Conservation (phyloP, 2,113 vertebrate species). For the Campylorhamphus procurvoides region DNA sequence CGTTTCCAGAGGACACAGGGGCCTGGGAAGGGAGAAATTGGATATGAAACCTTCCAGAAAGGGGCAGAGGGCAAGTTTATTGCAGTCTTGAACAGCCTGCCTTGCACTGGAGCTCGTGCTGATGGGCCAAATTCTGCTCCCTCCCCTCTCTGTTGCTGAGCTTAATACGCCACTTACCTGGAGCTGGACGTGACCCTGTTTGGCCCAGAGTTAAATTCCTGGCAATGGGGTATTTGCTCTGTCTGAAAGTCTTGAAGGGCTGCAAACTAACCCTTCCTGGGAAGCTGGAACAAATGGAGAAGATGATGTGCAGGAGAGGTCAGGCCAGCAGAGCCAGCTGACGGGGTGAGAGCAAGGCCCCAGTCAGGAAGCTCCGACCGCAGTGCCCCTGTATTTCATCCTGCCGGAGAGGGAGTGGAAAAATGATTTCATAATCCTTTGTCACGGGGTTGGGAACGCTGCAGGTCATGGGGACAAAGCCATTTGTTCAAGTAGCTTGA, state of each 20-base stretch:
- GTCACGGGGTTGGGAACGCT: not conserved
- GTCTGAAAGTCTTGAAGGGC: not conserved
- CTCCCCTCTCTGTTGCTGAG: not conserved
- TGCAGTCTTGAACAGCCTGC: not conserved
- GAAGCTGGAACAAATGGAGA: not conserved
- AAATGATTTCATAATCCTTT: conserved; percentile 16
- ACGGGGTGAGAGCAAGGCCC: conserved; percentile 8
- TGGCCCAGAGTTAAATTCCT: not conserved
- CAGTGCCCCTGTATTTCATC: not conserved
- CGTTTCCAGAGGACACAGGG: conserved; percentile 5
- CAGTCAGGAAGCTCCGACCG: not conserved
- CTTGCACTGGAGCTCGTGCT: not conserved
- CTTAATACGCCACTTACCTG: not conserved
- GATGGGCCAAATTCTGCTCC: not conserved
- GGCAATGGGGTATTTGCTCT: not conserved
- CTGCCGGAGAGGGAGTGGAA: not conserved
- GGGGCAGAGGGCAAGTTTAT: not conserved
- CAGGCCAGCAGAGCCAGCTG: not conserved
- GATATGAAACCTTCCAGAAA: not conserved
- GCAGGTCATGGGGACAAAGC: conserved; percentile 19
- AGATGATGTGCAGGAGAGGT: conserved; percentile 1
- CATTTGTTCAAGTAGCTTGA: conserved; percentile 33
- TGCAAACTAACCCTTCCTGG: not conserved
- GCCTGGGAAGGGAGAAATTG: conserved; percentile 21
- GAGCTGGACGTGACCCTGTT: not conserved